These are phyloP conservation scores for Carposina sasakii DNA, from an alignment of 1,140 invertebrate species.

Conservation along the genomic window DNA sequence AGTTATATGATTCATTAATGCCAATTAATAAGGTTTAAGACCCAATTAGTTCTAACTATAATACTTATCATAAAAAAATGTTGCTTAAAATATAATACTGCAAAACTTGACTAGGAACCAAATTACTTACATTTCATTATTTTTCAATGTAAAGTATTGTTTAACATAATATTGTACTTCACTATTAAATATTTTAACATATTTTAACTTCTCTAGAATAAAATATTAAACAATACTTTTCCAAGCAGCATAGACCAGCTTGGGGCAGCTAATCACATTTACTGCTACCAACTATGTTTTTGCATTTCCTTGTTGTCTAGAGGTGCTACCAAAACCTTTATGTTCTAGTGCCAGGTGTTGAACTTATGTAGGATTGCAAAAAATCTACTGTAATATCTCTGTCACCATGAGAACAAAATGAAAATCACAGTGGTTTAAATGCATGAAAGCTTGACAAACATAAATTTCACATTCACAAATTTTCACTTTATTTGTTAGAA, in stretches of 20 bases:
- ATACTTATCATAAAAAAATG: background rate
- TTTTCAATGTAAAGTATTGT: background rate
- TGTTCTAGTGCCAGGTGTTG: background rate
- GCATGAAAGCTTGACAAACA: background rate
- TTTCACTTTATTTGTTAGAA: background rate
- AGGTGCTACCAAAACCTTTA: background rate
- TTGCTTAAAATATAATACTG: background rate
- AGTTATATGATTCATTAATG: background rate
- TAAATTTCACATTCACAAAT: background rate
- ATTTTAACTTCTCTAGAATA: background rate
- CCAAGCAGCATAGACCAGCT: too few species aligned
- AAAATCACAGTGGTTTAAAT: background rate
- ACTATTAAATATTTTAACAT: background rate
- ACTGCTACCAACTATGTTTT: too few species aligned
- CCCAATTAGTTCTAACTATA: background rate
- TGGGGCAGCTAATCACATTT: too few species aligned
- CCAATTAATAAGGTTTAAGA: background rate
- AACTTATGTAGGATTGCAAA: background rate
- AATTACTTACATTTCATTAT: background rate
- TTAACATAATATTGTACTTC: too few species aligned
- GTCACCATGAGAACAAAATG: background rate
- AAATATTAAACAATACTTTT: background rate
- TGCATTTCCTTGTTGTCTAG: background rate
- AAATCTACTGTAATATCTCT: background rate
- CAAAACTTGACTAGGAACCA: background rate